A percentile compares a stretch with the other conserved stretches of the same genome.
Evolutionary conservation across 2,113 vertebrate species (phyloP).

Genomic region (Boleophthalmus pectinirostris): DNA sequence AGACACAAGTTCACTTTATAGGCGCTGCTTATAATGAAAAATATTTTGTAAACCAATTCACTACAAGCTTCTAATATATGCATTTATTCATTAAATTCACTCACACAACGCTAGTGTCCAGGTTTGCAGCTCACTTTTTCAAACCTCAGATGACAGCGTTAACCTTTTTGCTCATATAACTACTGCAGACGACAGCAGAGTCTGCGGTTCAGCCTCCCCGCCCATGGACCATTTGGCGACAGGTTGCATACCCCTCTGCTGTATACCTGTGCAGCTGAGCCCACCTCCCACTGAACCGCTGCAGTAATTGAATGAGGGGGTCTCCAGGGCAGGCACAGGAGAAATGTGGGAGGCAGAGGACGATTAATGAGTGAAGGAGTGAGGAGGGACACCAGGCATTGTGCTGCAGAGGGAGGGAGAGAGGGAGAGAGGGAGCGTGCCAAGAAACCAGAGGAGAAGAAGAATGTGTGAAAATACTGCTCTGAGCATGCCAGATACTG

Average conservation of each 20-base stretch:
- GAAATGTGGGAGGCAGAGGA: conserved; percentile 45
- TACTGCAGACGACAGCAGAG: not conserved
- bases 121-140: conserved; percentile 17
- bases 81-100: not conserved
- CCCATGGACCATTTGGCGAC: conserved; percentile 37
- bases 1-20: not conserved
- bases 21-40: not conserved
- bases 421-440: conserved; percentile 4
- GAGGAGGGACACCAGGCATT: not conserved
- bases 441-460: not conserved
- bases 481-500: conserved; percentile 36
- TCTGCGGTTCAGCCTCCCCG: conserved; percentile 18
- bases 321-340: conserved; percentile 47
- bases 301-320: conserved; percentile 69
- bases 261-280: conserved; percentile 45
- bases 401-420: not conserved
- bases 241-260: conserved; percentile 47
- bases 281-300: conserved; percentile 29
- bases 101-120: not conserved
- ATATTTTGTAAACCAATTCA: not conserved
- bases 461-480: conserved; percentile 17
- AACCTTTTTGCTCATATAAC: not conserved
- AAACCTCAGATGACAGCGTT: conserved; percentile 22
- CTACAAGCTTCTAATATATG: not conserved
- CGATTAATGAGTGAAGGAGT: conserved; percentile 47